Conservation (phyloP, 2,888 invertebrate genomes). For the Eupithecia dodoneata region DNA sequence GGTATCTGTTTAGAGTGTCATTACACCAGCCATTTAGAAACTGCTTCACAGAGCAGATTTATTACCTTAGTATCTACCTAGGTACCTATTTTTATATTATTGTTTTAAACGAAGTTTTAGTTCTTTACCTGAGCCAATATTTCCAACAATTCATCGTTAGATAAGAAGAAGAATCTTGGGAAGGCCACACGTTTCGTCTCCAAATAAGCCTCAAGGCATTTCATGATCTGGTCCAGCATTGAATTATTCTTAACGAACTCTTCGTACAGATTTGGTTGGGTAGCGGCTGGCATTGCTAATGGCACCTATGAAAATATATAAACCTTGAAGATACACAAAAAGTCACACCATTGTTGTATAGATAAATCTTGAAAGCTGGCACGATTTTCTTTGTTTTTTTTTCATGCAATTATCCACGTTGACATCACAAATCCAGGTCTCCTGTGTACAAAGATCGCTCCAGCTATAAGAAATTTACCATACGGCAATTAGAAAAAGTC, state of each 20-base stretch:
- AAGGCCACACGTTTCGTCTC: constrained; percentile 95
- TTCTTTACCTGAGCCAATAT: constrained; percentile 91
- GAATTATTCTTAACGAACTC: constrained; percentile 89
- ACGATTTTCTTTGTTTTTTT: too few species aligned
- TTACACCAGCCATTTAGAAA: too few species aligned
- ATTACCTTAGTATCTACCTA: too few species aligned
- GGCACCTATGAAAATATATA: constrained; percentile 83
- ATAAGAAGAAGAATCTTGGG: constrained; percentile 94
- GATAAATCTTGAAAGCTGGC: too few species aligned
- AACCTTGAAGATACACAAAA: background rate
- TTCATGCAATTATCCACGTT: too few species aligned
- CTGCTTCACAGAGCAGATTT: too few species aligned
- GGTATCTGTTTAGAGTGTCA: too few species aligned
- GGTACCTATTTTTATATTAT: background rate
- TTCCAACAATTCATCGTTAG: constrained; percentile 94
- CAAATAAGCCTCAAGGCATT: constrained; percentile 94
- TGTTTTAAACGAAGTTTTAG: background rate
- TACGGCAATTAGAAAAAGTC: too few species aligned
- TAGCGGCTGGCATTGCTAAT: constrained; percentile 91
- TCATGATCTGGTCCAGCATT: constrained; percentile 94
- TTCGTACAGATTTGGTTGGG: constrained; percentile 88
- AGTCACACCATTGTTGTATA: background rate
- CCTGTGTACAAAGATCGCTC: too few species aligned
- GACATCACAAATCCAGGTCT: too few species aligned
- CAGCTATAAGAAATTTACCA: too few species aligned